These are phyloP conservation scores for Thereuonema tuberculata DNA, from an alignment of 1,140 invertebrate genomes.

Conservation along the genomic window DNA sequence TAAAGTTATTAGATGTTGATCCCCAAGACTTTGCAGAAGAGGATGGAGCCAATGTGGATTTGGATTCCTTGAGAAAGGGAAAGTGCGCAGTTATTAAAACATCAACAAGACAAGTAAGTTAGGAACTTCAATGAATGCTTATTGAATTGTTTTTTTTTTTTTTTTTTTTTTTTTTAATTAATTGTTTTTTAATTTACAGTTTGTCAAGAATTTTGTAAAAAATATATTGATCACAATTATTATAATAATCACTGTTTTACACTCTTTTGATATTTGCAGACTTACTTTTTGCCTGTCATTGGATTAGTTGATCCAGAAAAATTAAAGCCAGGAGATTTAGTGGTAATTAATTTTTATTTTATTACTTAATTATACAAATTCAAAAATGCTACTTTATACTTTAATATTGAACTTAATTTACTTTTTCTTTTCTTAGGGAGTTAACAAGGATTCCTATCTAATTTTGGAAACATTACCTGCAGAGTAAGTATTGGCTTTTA, in stretches of 20 bases:
- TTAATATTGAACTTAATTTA: not conserved
- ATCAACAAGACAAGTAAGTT: constrained; percentile 71
- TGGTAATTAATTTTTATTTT: constrained; percentile 32
- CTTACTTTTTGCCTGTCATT: constrained; percentile 98
- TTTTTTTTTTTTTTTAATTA: too few species aligned
- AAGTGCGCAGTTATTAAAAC: constrained; percentile 99
- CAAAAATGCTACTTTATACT: not conserved
- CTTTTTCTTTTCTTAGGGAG: constrained; percentile 43
- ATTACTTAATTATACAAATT: not conserved
- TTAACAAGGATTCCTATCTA: constrained; percentile 99
- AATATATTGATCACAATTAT: not conserved
- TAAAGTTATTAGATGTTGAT: constrained; percentile 80
- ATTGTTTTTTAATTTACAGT: too few species aligned
- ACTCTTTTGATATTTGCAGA: constrained; percentile 45
- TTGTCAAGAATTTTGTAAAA: too few species aligned
- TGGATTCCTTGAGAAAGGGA: constrained; percentile 95
- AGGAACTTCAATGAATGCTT: not conserved
- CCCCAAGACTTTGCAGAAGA: constrained; percentile 93
- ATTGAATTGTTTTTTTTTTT: not conserved
- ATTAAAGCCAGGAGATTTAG: constrained; percentile 92
- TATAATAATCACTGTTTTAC: too few species aligned
- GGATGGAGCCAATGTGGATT: constrained; percentile 95
- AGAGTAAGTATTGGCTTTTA: constrained; percentile 54
- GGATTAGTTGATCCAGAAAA: constrained; percentile 95
- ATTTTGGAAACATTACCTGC: constrained; percentile 94